Base-by-base conservation (phyloP, 2,113 vertebrate species). In the Clarias macrocephalus region DNA sequence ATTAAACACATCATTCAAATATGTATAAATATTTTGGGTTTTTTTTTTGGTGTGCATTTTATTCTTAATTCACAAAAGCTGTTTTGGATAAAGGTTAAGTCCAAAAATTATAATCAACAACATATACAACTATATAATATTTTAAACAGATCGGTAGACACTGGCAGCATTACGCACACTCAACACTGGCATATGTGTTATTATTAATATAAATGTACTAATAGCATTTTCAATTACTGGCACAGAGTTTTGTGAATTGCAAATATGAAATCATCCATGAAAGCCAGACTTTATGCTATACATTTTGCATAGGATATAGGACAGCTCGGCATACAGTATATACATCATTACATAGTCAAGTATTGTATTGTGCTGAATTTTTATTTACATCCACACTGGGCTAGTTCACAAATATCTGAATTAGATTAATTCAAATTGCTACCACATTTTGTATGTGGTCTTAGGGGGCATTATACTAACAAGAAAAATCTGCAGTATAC, bases 391-490 rank as follows among this genome's bases (percentile, higher is more conserved):
- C 13, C 8, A 60, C n/a, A 30, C 5, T 62, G 79, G 30, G 37
- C 72, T 25, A 83, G 52, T 28, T 77, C 48, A 8, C 75, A 79
- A 56, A 25, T 56, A 28, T 77, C 75, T 77, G 75, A 77, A 28
- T 56, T 56, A 30, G 48, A 28, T 54, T n/a, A 56, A 77, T 77
- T 56, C 6, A 57, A 79, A 28, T 79, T 79, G 48, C 48, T 54
- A 54, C 23, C 75, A 77, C 57, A 80, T 81, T 81, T 81, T 62
- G 57, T 62, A 81, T 62, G 19, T 62, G 28, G 30, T 81, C 57
- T 60, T 62, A 80, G 8, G 33, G 33, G 56, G 54, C 77, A 80
- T 80, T 80, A 80, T 80, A 42, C 8, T 62, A 37, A 37, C 77
- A 57, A 62, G 33, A 33, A 80, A 80, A 60, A 80, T 30, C n/a